Evolutionary conservation across 2,888 invertebrate species (phyloP).

Genomic region (Galeopsomyia nigrocyanea): DNA sequence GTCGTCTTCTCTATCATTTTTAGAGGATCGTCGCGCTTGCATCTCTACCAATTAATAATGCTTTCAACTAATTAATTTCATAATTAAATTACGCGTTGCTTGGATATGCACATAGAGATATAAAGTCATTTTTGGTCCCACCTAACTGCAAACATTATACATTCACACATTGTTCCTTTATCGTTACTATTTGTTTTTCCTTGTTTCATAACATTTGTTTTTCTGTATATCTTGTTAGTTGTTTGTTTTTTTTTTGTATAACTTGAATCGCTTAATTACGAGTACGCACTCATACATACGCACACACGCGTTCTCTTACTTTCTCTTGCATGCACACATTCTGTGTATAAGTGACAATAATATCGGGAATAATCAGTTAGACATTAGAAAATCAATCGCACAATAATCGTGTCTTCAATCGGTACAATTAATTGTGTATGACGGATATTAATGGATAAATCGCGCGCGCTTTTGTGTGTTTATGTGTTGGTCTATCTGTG

Average conservation of each 20-base stretch:
- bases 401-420: slow-evolving; percentile 26
- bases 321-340: slow-evolving; percentile 2
- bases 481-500: slow-evolving; percentile 42
- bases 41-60: slow-evolving; percentile 64
- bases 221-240: slow-evolving; percentile 35
- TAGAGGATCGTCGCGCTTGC: slow-evolving; percentile 54
- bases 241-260: slow-evolving; percentile 21
- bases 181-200: slow-evolving; percentile 35
- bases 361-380: slow-evolving; percentile 41
- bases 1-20: slow-evolving; percentile 52
- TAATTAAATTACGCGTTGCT: slow-evolving; percentile 68
- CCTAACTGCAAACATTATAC: slow-evolving; percentile 68
- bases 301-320: background rate
- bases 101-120: slow-evolving; percentile 69
- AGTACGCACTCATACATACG: slow-evolving; percentile 2
- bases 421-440: slow-evolving; percentile 39
- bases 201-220: slow-evolving; percentile 41
- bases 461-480: slow-evolving; percentile 42
- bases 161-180: slow-evolving; percentile 63
- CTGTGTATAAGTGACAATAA: slow-evolving; percentile 40
- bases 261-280: slow-evolving; percentile 38
- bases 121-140: slow-evolving; percentile 70
- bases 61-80: slow-evolving; percentile 66
- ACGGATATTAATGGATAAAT: slow-evolving; percentile 41
- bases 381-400: slow-evolving; percentile 33